Base-by-base conservation (phyloP, 2,888 invertebrate genomes). In the Oligia latruncula region DNA sequence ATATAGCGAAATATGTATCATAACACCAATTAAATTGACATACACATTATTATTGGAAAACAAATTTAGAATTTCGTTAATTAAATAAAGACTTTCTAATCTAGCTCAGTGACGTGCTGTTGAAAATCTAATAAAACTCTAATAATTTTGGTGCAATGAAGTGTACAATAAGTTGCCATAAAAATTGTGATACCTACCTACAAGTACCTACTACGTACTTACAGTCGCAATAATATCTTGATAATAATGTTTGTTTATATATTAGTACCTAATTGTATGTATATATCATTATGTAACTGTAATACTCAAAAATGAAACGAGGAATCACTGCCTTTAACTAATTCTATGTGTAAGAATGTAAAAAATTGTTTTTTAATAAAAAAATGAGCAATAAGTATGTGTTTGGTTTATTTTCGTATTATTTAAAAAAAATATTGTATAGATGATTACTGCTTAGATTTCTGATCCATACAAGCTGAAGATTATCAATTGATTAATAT, bases 171-270 rank as follows among this genome's bases (percentile, higher is more conserved):
- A 92, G 94, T 93, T 95, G 95, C 95, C 95, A 95, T 95, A 95
- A 81, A 86, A 92, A 95, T 94, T 95, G 95, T 96, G 96, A 96
- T 96, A 96, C 95, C 96, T 96, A 96, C n/a, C n/a, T n/a, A 96
- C 92, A 77, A 90, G 86, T 90, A 88, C 58, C 23, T n/a, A 58
- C 89, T 84, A 82, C 68, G 90, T 90, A 89, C 88, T 86, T 74
- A 80, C 76, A 89, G 86, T 89, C 90, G 90, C 90, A 89, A 87
- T 88, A 88, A 77, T 81, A 90, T 80, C 90, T 89, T 90, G 87
- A 89, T 88, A 88, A 87, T 88, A 87, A 82, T 85, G 85, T 87
- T 88, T 87, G 84, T 90, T 82, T 87, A 88, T 86, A 74, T 88
- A 88, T 88, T 83, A 88, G 88, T 87, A 88, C 88, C 71, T 89